Evolutionary conservation across 2,797 vertebrate genomes (phyloP).

Genomic region (Brachyrhaphis roseni): DNA sequence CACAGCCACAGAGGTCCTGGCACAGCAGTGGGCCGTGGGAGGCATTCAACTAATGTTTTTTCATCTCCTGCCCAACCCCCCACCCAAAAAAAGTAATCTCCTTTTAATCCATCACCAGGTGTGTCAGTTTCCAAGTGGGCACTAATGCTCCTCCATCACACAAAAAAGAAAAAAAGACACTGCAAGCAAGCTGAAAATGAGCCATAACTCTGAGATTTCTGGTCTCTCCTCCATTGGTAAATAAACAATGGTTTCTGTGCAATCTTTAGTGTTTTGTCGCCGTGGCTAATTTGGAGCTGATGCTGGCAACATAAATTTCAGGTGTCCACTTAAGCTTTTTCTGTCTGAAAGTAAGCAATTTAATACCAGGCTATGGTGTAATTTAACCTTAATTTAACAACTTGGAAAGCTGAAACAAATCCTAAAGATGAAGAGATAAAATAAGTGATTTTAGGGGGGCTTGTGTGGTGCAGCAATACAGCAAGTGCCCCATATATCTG

Average conservation of each 20-base stretch:
- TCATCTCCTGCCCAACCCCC: neutral
- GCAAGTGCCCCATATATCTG: neutral
- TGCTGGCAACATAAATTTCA: neutral
- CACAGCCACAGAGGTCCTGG: conserved; percentile 6
- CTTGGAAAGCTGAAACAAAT: neutral
- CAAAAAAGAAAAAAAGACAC: conserved; percentile 1
- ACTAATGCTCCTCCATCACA: conserved; percentile 26
- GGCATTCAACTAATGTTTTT: conserved; percentile 45
- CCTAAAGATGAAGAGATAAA: neutral
- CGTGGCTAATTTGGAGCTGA: neutral
- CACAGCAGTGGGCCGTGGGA: conserved; percentile 33
- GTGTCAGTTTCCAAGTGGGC: conserved; percentile 35
- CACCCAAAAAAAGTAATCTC: conserved; percentile 25
- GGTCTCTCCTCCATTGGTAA: neutral
- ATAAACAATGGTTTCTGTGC: neutral
- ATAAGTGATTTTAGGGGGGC: neutral
- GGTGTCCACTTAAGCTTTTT: neutral
- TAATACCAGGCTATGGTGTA: conserved; percentile 10
- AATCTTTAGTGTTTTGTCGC: neutral
- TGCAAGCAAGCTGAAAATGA: conserved; percentile 21
- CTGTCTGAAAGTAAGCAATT: neutral
- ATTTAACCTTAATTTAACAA: neutral
- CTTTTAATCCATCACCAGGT: conserved; percentile 33
- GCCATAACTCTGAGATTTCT: conserved; percentile 29
- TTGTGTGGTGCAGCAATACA: neutral